These are phyloP conservation scores for Hirundichthys speculiger DNA, from an alignment of 2,113 vertebrate genomes.

Conservation along the genomic window DNA sequence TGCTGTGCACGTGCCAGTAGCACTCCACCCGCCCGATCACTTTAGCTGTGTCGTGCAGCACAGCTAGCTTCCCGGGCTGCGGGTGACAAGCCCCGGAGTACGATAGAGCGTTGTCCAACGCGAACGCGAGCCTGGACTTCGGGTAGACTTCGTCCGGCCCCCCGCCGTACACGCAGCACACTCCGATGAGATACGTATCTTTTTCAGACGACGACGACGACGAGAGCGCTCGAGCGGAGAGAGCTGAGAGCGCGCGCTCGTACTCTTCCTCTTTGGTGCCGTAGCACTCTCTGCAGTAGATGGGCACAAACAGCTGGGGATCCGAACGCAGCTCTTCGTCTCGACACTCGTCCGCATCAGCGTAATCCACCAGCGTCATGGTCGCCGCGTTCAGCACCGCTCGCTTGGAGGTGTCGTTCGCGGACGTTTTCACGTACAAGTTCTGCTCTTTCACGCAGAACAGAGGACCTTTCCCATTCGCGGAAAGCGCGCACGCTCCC, in stretches of 20 bases:
- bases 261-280: not conserved
- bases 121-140: not conserved
- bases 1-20: slow-evolving; percentile 34
- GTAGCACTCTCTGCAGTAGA: slow-evolving; percentile 16
- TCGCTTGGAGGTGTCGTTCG: not conserved
- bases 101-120: not conserved
- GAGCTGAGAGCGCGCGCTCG: too few species aligned
- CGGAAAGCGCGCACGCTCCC: too few species aligned
- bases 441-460: not conserved
- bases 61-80: not conserved
- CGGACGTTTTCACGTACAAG: not conserved
- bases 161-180: not conserved
- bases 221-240: not conserved
- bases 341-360: not conserved
- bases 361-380: slow-evolving; percentile 9
- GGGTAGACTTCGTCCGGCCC: not conserved
- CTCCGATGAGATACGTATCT: not conserved
- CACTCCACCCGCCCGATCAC: slow-evolving; percentile 14
- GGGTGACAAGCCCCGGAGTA: slow-evolving; percentile 16
- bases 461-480: not conserved
- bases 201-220: not conserved
- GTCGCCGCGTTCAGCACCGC: not conserved
- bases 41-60: not conserved
- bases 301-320: not conserved
- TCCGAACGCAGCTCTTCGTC: not conserved